phyloP scores from a whole-genome alignment of 2,888 invertebrate species.

The Enoplolaimus lenunculus region DNA sequence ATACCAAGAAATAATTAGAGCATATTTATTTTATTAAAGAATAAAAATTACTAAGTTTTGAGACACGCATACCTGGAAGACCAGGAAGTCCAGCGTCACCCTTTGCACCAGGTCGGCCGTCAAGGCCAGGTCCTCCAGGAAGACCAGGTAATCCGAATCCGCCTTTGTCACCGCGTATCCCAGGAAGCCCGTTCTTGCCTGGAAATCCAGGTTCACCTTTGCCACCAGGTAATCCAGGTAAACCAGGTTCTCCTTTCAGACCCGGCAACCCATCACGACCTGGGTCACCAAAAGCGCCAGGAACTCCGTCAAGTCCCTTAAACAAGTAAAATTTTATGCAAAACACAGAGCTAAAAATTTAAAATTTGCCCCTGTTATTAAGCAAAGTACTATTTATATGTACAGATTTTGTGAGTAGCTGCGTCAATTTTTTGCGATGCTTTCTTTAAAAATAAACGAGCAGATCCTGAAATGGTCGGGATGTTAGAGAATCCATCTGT shows the following conservation, averaged over 20 bases:
- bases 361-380: too few relatives aligned
- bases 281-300: conserved; percentile 26
- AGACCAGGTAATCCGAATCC: conserved; percentile 38
- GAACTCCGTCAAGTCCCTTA: conserved; percentile 47
- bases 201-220: conserved; percentile 50
- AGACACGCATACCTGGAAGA: conserved; percentile 20
- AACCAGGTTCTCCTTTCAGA: conserved; percentile 32
- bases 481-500: too few relatives aligned
- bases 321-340: too few relatives aligned
- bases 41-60: too few relatives aligned
- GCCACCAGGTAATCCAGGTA: conserved; percentile 42
- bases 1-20: too few relatives aligned
- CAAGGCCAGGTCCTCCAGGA: conserved; percentile 31
- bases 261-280: conserved; percentile 34
- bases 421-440: too few relatives aligned
- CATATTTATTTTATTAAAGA: too few relatives aligned
- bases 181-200: conserved; percentile 40
- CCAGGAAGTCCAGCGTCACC: conserved; percentile 38
- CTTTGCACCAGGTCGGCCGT: conserved; percentile 40
- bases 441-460: too few relatives aligned
- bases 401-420: too few relatives aligned
- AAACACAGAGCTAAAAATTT: too few relatives aligned
- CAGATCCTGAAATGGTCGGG: too few relatives aligned
- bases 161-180: conserved; percentile 26
- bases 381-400: too few relatives aligned